A percentile compares a stretch with the other conserved stretches of the same genome.
phyloP scores from a whole-genome alignment of 2,888 invertebrate genomes.

The Aspidiotus destructor region DNA sequence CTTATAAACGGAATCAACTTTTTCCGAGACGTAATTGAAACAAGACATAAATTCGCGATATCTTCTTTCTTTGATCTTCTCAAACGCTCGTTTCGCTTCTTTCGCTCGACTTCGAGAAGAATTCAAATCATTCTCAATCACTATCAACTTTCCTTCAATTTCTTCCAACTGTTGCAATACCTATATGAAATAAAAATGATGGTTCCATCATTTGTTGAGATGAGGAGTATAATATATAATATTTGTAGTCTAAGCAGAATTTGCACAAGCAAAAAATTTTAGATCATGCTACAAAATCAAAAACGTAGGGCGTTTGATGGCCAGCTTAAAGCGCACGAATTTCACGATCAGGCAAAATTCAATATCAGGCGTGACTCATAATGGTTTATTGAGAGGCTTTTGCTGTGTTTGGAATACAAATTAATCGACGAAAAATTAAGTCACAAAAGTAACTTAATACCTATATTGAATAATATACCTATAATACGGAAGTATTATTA shows the following conservation, averaged over 20 bases:
- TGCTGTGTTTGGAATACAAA: too few species aligned
- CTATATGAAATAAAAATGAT: constrained; percentile 42
- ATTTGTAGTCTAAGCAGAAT: not conserved
- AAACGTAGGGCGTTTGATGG: too few species aligned
- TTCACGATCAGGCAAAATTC: too few species aligned
- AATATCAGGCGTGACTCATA: too few species aligned
- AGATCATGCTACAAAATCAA: too few species aligned
- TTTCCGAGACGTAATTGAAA: constrained; percentile 95
- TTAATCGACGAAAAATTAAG: too few species aligned
- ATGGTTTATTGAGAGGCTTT: too few species aligned
- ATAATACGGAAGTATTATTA: too few species aligned
- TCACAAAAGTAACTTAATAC: too few species aligned
- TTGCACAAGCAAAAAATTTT: too few species aligned
- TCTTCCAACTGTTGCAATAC: constrained; percentile 86
- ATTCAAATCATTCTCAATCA: constrained; percentile 95
- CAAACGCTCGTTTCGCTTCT: constrained; percentile 87
- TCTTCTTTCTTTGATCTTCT: constrained; percentile 86
- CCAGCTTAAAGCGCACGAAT: too few species aligned
- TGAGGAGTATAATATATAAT: not conserved
- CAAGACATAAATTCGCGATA: constrained; percentile 89
- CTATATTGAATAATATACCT: too few species aligned
- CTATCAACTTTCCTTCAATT: constrained; percentile 86
- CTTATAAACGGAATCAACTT: constrained; percentile 98
- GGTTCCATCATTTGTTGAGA: not conserved
- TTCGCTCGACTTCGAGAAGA: constrained; percentile 84